Conservation (phyloP, 1,140 invertebrate genomes). For the Phocides pigmalion region DNA sequence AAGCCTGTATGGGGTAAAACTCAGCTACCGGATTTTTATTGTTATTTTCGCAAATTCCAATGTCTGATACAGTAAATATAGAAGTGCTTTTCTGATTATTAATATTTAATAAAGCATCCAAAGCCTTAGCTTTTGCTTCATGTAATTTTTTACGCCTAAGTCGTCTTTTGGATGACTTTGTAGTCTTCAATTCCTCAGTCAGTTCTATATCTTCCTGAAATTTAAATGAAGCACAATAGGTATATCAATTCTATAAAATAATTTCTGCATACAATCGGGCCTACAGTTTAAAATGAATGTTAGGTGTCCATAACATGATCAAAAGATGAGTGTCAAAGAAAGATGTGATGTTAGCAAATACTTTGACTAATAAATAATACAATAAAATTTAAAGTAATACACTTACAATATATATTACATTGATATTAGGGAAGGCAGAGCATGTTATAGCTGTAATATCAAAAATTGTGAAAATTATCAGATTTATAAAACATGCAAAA, state of each 20-base stretch:
- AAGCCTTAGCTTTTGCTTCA: conserved; percentile 34
- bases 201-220: conserved; percentile 37
- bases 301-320: too few species aligned
- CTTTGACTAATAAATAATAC: background rate
- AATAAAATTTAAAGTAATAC: conserved; percentile 1
- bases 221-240: background rate
- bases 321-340: background rate
- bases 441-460: conserved; percentile 25
- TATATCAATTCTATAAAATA: background rate
- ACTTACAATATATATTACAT: conserved; percentile 16
- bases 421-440: conserved; percentile 24
- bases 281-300: too few species aligned
- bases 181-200: conserved; percentile 25
- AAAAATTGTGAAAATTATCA: conserved; percentile 24
- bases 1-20: too few species aligned
- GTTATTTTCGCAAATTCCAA: too few species aligned
- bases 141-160: conserved; percentile 51
- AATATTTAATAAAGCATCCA: conserved; percentile 5
- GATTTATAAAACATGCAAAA: conserved; percentile 10
- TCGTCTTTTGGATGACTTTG: conserved; percentile 50
- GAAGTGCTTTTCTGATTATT: conserved; percentile 8
- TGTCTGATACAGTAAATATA: background rate
- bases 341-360: conserved; percentile 4
- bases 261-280: background rate
- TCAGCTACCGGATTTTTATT: too few species aligned